Percentiles rank a stretch among this genome's conserved stretches.
phyloP scores from a whole-genome alignment of 2,797 vertebrate species.

The Gorsachius magnificus region DNA sequence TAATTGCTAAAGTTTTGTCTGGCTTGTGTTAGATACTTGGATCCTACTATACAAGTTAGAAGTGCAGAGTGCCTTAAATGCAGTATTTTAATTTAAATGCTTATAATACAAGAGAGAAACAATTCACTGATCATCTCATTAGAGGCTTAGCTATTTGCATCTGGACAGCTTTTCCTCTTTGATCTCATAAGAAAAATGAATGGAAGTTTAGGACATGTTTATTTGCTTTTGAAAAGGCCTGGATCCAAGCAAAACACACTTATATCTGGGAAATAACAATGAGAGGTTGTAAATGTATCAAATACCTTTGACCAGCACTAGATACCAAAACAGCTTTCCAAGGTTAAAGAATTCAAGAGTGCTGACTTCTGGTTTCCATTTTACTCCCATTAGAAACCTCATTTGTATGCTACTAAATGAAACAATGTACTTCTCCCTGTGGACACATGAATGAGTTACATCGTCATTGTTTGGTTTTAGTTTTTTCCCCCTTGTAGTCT shows the following conservation, averaged over 20 bases:
- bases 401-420: neutral
- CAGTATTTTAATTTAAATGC: neutral
- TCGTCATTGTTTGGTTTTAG: neutral
- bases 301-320: neutral
- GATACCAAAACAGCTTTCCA: neutral
- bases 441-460: neutral
- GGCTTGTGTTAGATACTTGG: constrained; percentile 26
- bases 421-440: constrained; percentile 7
- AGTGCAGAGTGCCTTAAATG: neutral
- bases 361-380: constrained; percentile 28
- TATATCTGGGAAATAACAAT: constrained; percentile 7
- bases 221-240: constrained; percentile 29
- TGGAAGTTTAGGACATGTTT: constrained; percentile 2
- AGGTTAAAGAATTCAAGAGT: neutral
- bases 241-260: constrained; percentile 35
- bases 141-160: constrained; percentile 52
- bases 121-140: constrained; percentile 19
- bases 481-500: neutral
- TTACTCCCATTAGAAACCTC: constrained; percentile 9
- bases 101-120: neutral
- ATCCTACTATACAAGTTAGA: neutral
- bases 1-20: constrained; percentile 50
- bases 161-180: constrained; percentile 52
- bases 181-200: constrained; percentile 41
- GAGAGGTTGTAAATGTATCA: neutral